Conservation (phyloP, 2,113 vertebrate genomes). For the Haemorhous mexicanus region DNA sequence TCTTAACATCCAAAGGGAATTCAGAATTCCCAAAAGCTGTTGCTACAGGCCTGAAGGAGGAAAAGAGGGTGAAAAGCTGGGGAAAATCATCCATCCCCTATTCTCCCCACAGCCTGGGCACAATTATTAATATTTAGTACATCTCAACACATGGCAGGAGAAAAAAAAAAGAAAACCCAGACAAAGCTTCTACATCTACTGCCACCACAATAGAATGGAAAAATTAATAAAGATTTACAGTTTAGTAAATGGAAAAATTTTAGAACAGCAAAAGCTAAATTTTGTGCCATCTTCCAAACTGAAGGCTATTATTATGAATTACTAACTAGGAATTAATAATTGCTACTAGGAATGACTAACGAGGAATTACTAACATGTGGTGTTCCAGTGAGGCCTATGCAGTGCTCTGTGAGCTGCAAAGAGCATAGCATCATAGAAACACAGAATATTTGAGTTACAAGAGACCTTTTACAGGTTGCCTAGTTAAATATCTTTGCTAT, state of each 20-base stretch:
- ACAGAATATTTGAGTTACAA: background rate
- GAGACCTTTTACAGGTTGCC: background rate
- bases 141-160: background rate
- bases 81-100: background rate
- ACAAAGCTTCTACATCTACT: constrained; percentile 1
- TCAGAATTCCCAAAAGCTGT: background rate
- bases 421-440: background rate
- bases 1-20: background rate
- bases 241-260: background rate
- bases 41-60: background rate
- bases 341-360: background rate
- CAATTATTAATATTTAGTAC: background rate
- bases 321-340: background rate
- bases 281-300: constrained; percentile 21
- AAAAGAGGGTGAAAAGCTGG: background rate
- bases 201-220: background rate
- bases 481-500: too few relatives aligned
- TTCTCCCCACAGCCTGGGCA: background rate
- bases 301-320: background rate
- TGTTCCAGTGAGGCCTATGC: background rate
- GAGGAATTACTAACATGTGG: background rate
- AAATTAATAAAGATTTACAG: background rate
- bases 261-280: background rate
- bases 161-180: background rate
- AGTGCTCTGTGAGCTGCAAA: background rate